Conservation (phyloP, 2,113 vertebrate genomes). For the Urocolius indicus region DNA sequence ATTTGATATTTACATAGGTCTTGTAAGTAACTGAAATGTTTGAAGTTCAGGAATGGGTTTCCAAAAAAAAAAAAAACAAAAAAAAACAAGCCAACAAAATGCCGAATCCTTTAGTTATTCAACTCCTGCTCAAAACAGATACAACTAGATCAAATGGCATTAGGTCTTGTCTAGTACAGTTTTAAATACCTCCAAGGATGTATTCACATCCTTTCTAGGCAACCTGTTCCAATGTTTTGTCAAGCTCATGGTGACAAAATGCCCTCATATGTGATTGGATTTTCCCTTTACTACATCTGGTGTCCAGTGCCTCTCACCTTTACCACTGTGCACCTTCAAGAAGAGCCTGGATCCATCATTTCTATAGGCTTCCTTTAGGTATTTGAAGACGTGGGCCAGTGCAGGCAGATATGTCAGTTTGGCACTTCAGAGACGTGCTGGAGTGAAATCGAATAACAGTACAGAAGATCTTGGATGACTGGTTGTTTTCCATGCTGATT, state of each 20-base stretch:
- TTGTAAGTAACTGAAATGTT: neutral
- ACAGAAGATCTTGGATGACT: neutral
- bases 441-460: neutral
- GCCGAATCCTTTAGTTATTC: too few relatives aligned
- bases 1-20: neutral
- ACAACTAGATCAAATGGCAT: neutral
- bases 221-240: neutral
- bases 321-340: neutral
- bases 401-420: neutral
- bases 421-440: neutral
- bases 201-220: neutral
- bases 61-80: neutral
- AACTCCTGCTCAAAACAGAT: neutral
- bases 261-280: neutral
- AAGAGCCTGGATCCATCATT: neutral
- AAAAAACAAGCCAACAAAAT: neutral
- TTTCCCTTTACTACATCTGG: neutral
- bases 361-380: neutral
- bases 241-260: neutral
- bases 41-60: neutral
- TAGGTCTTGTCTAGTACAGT: neutral
- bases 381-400: neutral
- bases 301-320: neutral
- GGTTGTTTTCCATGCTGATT: neutral
- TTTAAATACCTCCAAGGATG: neutral